Evolutionary conservation across 2,797 vertebrate species (phyloP).

Genomic region (Stomatorhinus walkeri): DNA sequence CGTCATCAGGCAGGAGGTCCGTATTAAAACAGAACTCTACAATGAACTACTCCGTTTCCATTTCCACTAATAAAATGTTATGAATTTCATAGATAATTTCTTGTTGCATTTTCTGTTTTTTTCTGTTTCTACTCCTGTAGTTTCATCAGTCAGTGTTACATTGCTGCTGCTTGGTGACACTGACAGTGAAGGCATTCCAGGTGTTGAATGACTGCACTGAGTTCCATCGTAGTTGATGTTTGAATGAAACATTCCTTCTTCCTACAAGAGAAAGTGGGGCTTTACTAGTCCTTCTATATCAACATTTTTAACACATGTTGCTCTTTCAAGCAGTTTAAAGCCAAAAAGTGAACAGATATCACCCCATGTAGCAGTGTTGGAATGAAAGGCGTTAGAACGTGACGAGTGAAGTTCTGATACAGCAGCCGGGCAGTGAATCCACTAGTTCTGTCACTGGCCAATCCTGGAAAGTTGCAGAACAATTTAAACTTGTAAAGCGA

Average conservation of each 20-base stretch:
- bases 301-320: background rate
- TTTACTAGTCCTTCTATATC: background rate
- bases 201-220: background rate
- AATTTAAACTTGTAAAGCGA: background rate
- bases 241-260: background rate
- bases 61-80: background rate
- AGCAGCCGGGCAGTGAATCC: background rate
- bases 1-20: background rate
- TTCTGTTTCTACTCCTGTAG: background rate
- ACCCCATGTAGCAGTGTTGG: background rate
- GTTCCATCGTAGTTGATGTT: background rate
- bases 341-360: background rate
- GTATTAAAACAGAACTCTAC: background rate
- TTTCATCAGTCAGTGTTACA: background rate
- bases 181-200: background rate
- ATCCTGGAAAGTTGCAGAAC: background rate
- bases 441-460: background rate
- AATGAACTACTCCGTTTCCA: background rate
- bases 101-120: background rate
- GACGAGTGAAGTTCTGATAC: background rate
- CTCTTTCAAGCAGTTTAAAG: background rate
- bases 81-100: background rate
- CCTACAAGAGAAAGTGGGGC: background rate
- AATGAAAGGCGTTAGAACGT: background rate
- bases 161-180: background rate